Base-by-base conservation (phyloP, 2,113 vertebrate species). In the Cranoglanis bouderius region DNA sequence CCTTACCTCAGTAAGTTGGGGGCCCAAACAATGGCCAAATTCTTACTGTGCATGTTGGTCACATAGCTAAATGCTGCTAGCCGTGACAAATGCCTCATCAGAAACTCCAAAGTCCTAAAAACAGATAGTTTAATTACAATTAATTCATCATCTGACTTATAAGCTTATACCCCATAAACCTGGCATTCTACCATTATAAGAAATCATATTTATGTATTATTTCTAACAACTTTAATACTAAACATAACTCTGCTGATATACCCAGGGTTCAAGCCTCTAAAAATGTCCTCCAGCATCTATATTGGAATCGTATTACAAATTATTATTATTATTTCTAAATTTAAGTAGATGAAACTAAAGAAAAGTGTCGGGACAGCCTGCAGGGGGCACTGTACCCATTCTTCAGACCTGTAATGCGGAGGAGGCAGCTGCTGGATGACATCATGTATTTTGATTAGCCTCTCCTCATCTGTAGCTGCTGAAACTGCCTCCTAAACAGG, bases 41-140 rank as follows among this genome's bases (percentile, higher is more conserved):
- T 99, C 94, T 99, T 99, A 29, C 96, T 98, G 93, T 99, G 98
- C 98, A 99, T 99, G 87, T 99, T 99, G 89, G 98, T 99, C 94
- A 99, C 96, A 92, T 97, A 97, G 93, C 98, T 98, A 92, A 97
- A 99, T n/a, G 98, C 96, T 55, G 98, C 98, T 4, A 99, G 94
- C 13, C 93, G 96, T 92, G 98, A 97, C 53, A 99, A 95, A 91
- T 99, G 98, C 89, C 98, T 97, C 98, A 99, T 99, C 75, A 99
- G 96, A 95, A 99, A 99, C 95, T 99, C 98, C 94, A 99, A 94
- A 0, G 98, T 99, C 94, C 98, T 99, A 87, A 53, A 96, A 95
- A 92, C 46, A 88, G 24, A 57, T 13, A 38, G 46, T 49, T 84
- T 19, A 43, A 83, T 78, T 83, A 55, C 38, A 65, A 65, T 29